Evolutionary conservation across 37 sponge, comb jelly and placozoan genomes (phyloP).

Genomic region (Dysidea cf. avara): DNA sequence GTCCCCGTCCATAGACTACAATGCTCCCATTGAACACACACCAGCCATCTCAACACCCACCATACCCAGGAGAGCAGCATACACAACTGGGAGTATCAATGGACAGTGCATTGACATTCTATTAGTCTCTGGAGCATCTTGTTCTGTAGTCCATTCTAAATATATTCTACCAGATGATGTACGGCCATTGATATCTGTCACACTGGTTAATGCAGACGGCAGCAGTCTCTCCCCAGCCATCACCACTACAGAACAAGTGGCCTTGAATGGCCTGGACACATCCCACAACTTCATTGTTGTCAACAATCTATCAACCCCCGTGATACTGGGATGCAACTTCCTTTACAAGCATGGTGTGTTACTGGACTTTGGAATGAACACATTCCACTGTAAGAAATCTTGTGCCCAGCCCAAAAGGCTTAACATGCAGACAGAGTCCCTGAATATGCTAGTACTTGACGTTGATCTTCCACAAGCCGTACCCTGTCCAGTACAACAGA

Average conservation of each 20-base stretch:
- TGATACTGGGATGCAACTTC: too few relatives aligned
- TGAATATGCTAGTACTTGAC: not conserved
- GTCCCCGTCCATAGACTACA: too few relatives aligned
- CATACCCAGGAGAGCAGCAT: too few relatives aligned
- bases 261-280: not conserved
- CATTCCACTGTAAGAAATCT: too few relatives aligned
- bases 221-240: not conserved
- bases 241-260: not conserved
- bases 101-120: not conserved
- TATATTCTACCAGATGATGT: not conserved
- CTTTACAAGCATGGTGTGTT: too few relatives aligned
- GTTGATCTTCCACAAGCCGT: not conserved
- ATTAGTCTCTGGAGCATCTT: constrained; percentile 5
- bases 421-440: too few relatives aligned
- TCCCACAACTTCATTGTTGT: too few relatives aligned
- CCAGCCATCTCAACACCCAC: too few relatives aligned
- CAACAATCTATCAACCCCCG: not conserved
- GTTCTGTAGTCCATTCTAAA: not conserved
- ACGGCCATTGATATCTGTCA: not conserved
- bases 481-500: not conserved
- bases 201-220: constrained; percentile 13
- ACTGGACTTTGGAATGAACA: too few relatives aligned
- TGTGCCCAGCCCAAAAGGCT: too few relatives aligned
- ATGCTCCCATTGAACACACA: too few relatives aligned
- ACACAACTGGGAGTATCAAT: too few relatives aligned